phyloP scores from a whole-genome alignment of 2,113 vertebrate species.

The Proteles cristata region DNA sequence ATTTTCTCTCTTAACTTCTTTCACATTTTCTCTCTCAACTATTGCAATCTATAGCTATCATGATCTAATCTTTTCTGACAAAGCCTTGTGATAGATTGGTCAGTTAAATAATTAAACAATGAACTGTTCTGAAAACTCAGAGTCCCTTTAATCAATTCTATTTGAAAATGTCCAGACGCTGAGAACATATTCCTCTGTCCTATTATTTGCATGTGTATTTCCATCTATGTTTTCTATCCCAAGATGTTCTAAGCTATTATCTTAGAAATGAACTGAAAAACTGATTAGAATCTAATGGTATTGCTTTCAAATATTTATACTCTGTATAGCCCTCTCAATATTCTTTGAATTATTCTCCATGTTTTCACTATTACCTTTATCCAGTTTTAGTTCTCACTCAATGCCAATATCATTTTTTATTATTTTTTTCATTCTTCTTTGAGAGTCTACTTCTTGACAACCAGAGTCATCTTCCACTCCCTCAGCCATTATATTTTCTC shows the following conservation, averaged over 20 bases:
- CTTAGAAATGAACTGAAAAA: slow-evolving; percentile 9
- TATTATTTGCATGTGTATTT: neutral
- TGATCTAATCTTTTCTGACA: neutral
- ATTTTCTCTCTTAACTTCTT: neutral
- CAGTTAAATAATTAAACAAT: neutral
- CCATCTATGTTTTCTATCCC: neutral
- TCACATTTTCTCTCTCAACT: neutral
- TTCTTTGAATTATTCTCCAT: neutral
- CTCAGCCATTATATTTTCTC: neutral
- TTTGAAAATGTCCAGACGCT: neutral
- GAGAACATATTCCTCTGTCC: neutral
- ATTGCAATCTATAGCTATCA: neutral
- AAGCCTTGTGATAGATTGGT: neutral
- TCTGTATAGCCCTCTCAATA: neutral
- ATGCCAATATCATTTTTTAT: neutral
- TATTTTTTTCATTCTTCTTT: slow-evolving; percentile 8
- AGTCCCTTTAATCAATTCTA: neutral
- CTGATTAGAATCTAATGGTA: neutral
- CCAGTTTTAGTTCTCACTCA: neutral
- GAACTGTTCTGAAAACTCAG: neutral
- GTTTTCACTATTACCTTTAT: neutral
- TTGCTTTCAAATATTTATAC: slow-evolving; percentile 15
- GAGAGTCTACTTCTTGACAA: neutral
- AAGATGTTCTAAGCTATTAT: neutral
- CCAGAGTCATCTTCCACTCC: neutral